Evolutionary conservation across 2,888 invertebrate genomes (phyloP), one percentile per base, ranked within the genome.

Genomic region (Cheilosia impressa): DNA sequence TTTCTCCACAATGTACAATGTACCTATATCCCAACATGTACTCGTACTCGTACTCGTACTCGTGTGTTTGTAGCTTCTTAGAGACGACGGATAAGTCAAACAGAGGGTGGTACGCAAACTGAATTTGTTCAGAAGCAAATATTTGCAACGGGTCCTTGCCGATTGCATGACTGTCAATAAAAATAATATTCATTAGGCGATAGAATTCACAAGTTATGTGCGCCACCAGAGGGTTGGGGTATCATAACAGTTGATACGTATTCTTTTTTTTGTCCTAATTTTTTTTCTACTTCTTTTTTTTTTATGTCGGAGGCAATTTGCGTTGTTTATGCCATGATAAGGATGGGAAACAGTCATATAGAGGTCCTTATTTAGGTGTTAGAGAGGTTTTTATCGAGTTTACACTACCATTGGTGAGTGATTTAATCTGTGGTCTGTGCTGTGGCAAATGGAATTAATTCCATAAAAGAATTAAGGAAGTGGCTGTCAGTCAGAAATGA

Each of bases 161-260:
- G 69, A 84, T 84, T 85, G 85, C 85, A 80, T 72, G 85, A 72
- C 76, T 81, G 76, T 85, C 85, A 85, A 85, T 85, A 81, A 81
- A 85, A 76, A 85, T 80, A 81, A 80, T 85, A 81, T 85, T 85
- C 85, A 85, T 85, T 81, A 80, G 80, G 81, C 76, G 77, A 85
- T 85, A 77, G 80, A 72, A 85, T 85, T 85, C 81, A 52, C 77
- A 85, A 77, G 80, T 80, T 81, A 80, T 77, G 80, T 81, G 80
- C 52, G 24, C 58, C 58, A 71, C 19, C 38, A 43, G 55, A 38
- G 62, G 66, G 47, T 34, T 34, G 45, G 17, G 6, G 17, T 57
- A 66, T 17, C 47, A 75, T 58, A 50, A 57, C 31, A 13, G 24
- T 47, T 50, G 34, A 34, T 19, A n/a, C 19, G 38, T 13, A 38